phyloP scores from a whole-genome alignment of 2,888 invertebrate species.

The Eubasilissa splendida region DNA sequence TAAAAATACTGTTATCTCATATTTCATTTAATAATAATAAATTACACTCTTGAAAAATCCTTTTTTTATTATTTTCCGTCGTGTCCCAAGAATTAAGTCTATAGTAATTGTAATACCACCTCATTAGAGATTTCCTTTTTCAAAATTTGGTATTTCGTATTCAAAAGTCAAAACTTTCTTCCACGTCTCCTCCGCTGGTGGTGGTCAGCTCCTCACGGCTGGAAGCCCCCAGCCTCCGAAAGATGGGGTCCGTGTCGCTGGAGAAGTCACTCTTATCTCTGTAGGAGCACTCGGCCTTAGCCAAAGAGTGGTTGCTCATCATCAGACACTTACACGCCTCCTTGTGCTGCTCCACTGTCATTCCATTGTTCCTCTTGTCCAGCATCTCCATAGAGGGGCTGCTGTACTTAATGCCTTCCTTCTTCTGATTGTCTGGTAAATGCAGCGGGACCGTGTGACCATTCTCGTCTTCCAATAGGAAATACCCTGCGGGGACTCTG shows the following conservation, averaged over 20 bases:
- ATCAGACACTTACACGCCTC: slow-evolving; percentile 52
- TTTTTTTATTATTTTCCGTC: not conserved
- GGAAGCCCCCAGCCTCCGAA: slow-evolving; percentile 49
- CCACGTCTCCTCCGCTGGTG: slow-evolving; percentile 52
- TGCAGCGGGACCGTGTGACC: slow-evolving; percentile 40
- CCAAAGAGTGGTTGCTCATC: slow-evolving; percentile 52
- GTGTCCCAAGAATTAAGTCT: not conserved
- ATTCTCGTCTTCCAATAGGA: slow-evolving; percentile 51
- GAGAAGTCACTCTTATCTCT: slow-evolving; percentile 48
- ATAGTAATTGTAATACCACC: slow-evolving; percentile 31
- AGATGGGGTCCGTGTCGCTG: slow-evolving; percentile 46
- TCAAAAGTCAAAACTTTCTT: slow-evolving; percentile 57
- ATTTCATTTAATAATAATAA: slow-evolving; percentile 25
- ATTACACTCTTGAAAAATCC: slow-evolving; percentile 40
- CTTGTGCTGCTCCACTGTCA: slow-evolving; percentile 15
- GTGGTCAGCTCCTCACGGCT: slow-evolving; percentile 53
- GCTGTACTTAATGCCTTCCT: slow-evolving; percentile 17
- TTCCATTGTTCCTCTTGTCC: slow-evolving; percentile 37
- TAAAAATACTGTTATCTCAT: slow-evolving; percentile 39
- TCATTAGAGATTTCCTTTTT: slow-evolving; percentile 22
- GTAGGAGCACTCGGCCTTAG: slow-evolving; percentile 26
- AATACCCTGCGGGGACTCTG: slow-evolving; percentile 48
- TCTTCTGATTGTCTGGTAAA: slow-evolving; percentile 28
- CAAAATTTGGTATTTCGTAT: not conserved
- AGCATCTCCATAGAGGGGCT: slow-evolving; percentile 49